Evolutionary conservation across 2,888 invertebrate species (phyloP).

Genomic region (Maniola hyperantus): DNA sequence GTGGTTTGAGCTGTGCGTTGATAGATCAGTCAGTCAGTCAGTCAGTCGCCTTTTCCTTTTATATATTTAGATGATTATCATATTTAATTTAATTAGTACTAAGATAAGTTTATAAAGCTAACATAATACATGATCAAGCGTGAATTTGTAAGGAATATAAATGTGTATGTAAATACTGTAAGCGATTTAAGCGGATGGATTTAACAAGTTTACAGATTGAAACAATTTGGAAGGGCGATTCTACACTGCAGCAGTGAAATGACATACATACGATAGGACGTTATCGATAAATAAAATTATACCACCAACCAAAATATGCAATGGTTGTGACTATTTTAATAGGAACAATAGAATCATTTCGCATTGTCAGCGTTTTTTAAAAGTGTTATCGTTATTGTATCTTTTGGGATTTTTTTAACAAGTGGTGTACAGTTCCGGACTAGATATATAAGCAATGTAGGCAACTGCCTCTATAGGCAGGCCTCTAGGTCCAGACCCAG

Average conservation of each 20-base stretch:
- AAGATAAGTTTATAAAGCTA: slow-evolving; percentile 25
- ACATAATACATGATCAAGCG: slow-evolving; percentile 29
- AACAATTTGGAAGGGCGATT: slow-evolving; percentile 28
- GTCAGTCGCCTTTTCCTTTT: no score
- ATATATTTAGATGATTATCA: no score
- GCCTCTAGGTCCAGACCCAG: no score
- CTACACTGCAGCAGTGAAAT: slow-evolving; percentile 24
- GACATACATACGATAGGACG: slow-evolving; percentile 18
- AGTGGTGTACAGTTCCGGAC: background rate
- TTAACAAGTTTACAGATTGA: background rate
- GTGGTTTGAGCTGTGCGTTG: no score
- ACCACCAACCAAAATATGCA: slow-evolving; percentile 5
- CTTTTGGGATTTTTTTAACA: background rate
- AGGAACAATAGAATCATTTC: background rate
- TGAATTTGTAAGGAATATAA: slow-evolving; percentile 21
- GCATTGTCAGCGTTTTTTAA: background rate
- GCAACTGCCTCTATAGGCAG: no score
- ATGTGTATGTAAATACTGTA: slow-evolving; percentile 16
- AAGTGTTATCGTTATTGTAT: background rate
- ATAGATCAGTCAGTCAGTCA: no score
- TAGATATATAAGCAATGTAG: no score
- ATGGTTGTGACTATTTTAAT: background rate
- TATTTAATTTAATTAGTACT: no score
- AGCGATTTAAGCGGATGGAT: slow-evolving; percentile 19
- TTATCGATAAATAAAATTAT: slow-evolving; percentile 30